A percentile compares a stretch with the other conserved stretches of the same genome.
These are phyloP conservation scores for Drosophila lini DNA, from an alignment of 1,140 invertebrate species.

Conservation along the genomic window DNA sequence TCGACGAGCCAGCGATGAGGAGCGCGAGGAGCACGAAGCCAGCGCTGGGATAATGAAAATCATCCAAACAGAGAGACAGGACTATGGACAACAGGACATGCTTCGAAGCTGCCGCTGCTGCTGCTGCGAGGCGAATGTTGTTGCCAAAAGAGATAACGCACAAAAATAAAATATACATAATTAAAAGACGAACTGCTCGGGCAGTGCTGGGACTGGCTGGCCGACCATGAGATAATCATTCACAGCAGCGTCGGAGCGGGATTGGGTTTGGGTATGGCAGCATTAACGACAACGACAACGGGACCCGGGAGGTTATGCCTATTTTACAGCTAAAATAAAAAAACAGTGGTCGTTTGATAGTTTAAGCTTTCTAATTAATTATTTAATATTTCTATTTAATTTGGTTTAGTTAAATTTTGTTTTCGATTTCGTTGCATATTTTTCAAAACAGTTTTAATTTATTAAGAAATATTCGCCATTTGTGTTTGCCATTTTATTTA, in stretches of 20 bases:
- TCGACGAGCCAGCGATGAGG: constrained; percentile 27
- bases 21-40: constrained; percentile 38
- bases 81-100: constrained; percentile 36
- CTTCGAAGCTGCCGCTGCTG: not conserved
- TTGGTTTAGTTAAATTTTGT: no score
- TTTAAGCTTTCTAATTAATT: not conserved
- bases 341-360: not conserved
- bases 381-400: not conserved
- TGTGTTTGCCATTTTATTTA: not conserved
- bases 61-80: constrained; percentile 32
- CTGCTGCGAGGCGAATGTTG: constrained; percentile 45
- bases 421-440: no score
- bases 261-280: not conserved
- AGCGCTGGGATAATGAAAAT: constrained; percentile 51
- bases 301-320: not conserved
- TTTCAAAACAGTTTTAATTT: no score
- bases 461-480: not conserved
- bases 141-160: constrained; percentile 63
- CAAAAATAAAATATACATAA: constrained; percentile 68
- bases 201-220: constrained; percentile 17
- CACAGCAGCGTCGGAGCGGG: constrained; percentile 2
- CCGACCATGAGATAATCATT: constrained; percentile 44
- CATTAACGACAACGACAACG: not conserved
- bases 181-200: constrained; percentile 46
- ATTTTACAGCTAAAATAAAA: not conserved